Evolutionary conservation across 1,140 invertebrate species (phyloP), one percentile per base, ranked within the genome.

Genomic region (Bombus balteatus): DNA sequence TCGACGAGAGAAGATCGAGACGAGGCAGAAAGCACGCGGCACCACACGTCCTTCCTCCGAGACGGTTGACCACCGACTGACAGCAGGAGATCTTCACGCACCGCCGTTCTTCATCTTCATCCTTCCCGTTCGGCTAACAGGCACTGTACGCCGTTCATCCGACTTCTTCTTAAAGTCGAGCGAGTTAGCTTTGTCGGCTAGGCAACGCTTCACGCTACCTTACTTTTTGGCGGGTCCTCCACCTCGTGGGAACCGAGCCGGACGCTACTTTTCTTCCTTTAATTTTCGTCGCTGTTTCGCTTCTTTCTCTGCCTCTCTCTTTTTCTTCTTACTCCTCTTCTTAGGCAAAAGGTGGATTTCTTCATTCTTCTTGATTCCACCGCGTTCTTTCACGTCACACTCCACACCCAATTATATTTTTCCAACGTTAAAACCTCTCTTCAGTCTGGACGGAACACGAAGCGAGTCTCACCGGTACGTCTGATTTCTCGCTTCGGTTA

Each of bases 11-110:
- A n/a, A 13, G 53, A 71, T 25, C 25, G 77, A 87, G 34, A 28
- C 75, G 59, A 82, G 62, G 66, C 25, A 81, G 37, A 77, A 82
- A 80, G 83, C 78, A 88, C 68, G 62, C 81, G 62, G 78, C 73
- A 81, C 82, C 76, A 86, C 91, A 88, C 91, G 92, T 92, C 92
- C 91, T 94, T 92, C 82, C 91, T 88, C 85, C 87, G 88, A 90
- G 91, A 93, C 91, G 94, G 93, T 92, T 94, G 93, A 93, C 92
- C 93, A 94, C 92, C 93, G 91, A 94, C 94, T 94, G 93, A 93
- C 93, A 93, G 92, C 91, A 83, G 76, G 82, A 91, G 91, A 94
- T 94, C 90, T 92, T 93, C 92, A 92, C 90, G 92, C 89, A 91
- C 91, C 91, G 90, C 90, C 92, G 91, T 94, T 94, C 93, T 93